Evolutionary conservation across 2,797 vertebrate species (phyloP).

Genomic region (Centroberyx gerrardi): DNA sequence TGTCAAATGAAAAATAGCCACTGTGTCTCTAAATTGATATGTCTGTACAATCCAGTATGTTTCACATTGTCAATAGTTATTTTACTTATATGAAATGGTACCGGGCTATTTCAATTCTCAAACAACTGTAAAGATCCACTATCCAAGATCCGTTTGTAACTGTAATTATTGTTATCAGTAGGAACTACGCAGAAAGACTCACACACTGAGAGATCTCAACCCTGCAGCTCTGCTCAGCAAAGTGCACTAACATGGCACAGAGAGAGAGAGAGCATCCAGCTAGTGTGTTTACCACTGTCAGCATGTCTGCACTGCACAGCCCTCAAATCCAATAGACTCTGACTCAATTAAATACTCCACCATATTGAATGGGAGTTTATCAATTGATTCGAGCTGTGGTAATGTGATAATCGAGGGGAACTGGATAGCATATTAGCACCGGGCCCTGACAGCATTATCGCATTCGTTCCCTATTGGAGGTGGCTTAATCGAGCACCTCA

Average conservation of each 20-base stretch:
- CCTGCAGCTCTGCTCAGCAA: conserved; percentile 58
- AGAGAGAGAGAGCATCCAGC: conserved; percentile 82
- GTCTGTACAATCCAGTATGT: conserved; percentile 1
- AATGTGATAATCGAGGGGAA: conserved; percentile 99
- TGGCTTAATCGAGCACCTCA: conserved; percentile 82
- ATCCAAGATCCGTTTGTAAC: conserved; percentile 18
- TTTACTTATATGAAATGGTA: conserved; percentile 22
- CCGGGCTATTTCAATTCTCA: conserved; percentile 15
- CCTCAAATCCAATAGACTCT: conserved; percentile 98
- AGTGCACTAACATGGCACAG: conserved; percentile 59
- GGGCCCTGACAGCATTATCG: conserved; percentile 93
- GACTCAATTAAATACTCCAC: conserved; percentile 99
- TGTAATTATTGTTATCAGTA: conserved; percentile 34
- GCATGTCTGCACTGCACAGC: conserved; percentile 90
- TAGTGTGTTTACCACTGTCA: conserved; percentile 93
- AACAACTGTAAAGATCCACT: conserved; percentile 7
- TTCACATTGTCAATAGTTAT: conserved; percentile 13
- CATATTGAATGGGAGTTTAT: conserved; percentile 96
- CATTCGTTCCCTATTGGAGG: conserved; percentile 81
- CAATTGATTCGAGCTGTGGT: conserved; percentile 98
- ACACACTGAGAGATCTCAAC: conserved; percentile 48
- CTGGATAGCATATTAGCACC: conserved; percentile 97
- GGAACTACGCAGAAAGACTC: conserved; percentile 37
- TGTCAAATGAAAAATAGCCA: conserved; percentile 22
- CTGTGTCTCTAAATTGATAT: conserved; percentile 6